Base-by-base conservation (phyloP, 2,113 vertebrate species). In the Actenoides hombroni region DNA sequence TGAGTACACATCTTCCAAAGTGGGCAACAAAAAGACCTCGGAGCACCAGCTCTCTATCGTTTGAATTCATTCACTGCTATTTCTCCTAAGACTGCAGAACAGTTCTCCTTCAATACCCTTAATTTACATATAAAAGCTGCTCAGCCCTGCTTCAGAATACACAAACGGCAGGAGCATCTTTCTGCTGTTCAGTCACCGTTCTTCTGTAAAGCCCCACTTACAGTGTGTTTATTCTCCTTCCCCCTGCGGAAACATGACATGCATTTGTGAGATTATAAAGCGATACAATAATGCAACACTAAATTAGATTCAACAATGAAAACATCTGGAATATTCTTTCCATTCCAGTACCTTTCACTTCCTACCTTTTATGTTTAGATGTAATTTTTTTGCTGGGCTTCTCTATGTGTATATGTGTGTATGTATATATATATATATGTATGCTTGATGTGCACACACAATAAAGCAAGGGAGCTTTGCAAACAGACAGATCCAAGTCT, bases 41-140 rank as follows among this genome's bases (percentile, higher is more conserved):
- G 15, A 29, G 37, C n/a, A 5, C 16, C 24, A 59, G 21, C 44
- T 51, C 44, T 37, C n/a, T 4, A 1, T 11, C 2, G 0, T 37
- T 44, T 18, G 9, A 23, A 14, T 12, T 63, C 5, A 3, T 67
- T 64, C 5, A 26, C 23, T 2, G 2, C 29, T 44, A 1, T 78
- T 87, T 81, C 37, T 79, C 37, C 1, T 28, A 24, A 4, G 18
- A 3, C n/a, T 39, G 19, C 0, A 6, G 79, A 60, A 25, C n/a
- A 20, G 15, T 8, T 85, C 57, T 82, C 9, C 39, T 39, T 33
- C 15, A 3, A 0, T 5, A 17, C 11, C 17, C 28, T 54, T 35
- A 10, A 59, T 92, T 93, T 79, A n/a, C 53, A 26, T 10, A 4
- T 12, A 19, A 49, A 49, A 75, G 10, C 37, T 3, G 0, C 10